Conservation (phyloP, 1,140 invertebrate species). For the Bathynomus jamesi region DNA sequence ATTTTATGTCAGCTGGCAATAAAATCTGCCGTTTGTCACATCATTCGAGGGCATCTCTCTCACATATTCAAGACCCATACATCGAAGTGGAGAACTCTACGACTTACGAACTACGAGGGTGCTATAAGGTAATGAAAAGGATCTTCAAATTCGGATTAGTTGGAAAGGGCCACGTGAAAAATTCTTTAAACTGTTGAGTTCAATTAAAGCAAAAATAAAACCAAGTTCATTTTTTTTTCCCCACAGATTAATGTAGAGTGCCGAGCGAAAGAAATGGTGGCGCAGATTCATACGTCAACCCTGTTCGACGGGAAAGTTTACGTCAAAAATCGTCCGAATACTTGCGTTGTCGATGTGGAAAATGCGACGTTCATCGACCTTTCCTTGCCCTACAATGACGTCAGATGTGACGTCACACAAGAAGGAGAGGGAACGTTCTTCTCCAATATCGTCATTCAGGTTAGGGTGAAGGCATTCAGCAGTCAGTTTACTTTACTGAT, state of each 20-base stretch:
- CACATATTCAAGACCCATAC: conserved; percentile 47
- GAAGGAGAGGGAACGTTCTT: conserved; percentile 37
- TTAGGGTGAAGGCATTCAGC: too few species aligned
- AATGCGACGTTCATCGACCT: conserved; percentile 77
- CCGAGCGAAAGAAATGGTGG: conserved; percentile 78
- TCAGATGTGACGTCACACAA: conserved; percentile 63
- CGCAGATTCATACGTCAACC: conserved; percentile 80
- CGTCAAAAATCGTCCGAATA: conserved; percentile 58
- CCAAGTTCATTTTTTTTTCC: not conserved
- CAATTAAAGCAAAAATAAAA: not conserved
- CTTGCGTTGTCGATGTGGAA: conserved; percentile 77
- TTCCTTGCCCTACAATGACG: conserved; percentile 80
- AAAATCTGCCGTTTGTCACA: conserved; percentile 85
- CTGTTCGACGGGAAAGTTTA: conserved; percentile 83
- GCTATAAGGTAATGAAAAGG: conserved; percentile 83
- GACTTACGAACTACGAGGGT: conserved; percentile 84
- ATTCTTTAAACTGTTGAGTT: too few species aligned
- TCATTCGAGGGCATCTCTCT: conserved; percentile 76
- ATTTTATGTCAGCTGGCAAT: conserved; percentile 85
- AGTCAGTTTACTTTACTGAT: not conserved
- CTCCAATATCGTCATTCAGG: conserved; percentile 38
- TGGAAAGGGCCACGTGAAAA: too few species aligned
- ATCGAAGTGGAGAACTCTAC: conserved; percentile 45
- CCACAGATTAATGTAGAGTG: conserved; percentile 65
- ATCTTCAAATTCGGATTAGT: too few species aligned